Percentiles rank a stretch among this genome's conserved stretches.
Evolutionary conservation across 2,797 vertebrate genomes (phyloP).

Genomic region (Diceros bicornis): DNA sequence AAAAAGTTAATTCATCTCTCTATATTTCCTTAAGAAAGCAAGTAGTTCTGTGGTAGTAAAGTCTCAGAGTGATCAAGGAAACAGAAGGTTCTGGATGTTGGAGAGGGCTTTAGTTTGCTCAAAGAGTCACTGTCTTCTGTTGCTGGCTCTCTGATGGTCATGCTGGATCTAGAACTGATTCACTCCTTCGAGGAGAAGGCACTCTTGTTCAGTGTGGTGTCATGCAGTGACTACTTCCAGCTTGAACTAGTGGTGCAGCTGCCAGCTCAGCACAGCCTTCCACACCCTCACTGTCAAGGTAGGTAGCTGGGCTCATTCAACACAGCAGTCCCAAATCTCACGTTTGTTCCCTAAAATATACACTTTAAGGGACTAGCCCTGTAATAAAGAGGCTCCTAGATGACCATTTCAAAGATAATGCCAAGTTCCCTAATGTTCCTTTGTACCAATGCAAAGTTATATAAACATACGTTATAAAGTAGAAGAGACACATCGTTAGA

Average conservation of each 20-base stretch:
- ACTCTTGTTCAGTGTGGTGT: not conserved
- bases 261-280: not conserved
- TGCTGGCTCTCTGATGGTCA: not conserved
- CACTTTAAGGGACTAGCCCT: not conserved
- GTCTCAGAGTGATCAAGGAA: not conserved
- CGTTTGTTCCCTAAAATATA: constrained; percentile 29
- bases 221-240: not conserved
- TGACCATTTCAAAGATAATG: not conserved
- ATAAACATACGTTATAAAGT: not conserved
- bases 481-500: constrained; percentile 8
- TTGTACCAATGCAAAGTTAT: not conserved
- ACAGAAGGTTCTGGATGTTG: not conserved
- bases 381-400: constrained; percentile 27
- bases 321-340: not conserved
- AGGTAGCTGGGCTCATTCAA: not conserved
- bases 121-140: not conserved
- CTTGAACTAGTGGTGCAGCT: not conserved
- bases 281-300: not conserved
- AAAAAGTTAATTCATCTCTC: not conserved
- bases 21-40: constrained; percentile 38
- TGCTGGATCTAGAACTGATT: not conserved
- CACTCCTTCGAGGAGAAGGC: not conserved
- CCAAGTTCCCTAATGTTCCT: not conserved
- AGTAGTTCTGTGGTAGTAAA: not conserved
- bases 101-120: not conserved